These are phyloP conservation scores for Agrilus biguttatus DNA, from an alignment of 2,888 invertebrate genomes.

Conservation along the genomic window DNA sequence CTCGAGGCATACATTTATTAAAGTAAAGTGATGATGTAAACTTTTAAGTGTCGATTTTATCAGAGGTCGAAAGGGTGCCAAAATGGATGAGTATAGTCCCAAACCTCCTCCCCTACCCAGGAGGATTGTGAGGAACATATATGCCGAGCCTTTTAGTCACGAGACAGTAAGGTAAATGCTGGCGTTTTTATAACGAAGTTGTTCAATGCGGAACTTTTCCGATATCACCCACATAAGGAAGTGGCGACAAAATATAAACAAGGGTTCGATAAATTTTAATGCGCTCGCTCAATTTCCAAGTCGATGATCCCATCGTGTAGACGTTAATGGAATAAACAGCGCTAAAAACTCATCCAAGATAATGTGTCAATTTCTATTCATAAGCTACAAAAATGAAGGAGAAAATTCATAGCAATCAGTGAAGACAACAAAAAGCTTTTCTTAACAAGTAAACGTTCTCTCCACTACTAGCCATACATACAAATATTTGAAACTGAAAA, in stretches of 20 bases:
- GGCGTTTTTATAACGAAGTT: neutral
- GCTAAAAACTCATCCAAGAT: no score
- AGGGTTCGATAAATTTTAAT: neutral
- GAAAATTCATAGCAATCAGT: no score
- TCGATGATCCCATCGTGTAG: neutral
- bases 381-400: no score
- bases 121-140: conserved; percentile 49
- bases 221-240: no score
- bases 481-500: no score
- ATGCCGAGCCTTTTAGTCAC: conserved; percentile 51
- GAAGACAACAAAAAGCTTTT: no score
- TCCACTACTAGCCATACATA: no score
- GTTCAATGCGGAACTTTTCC: no score
- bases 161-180: conserved; percentile 26
- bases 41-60: conserved; percentile 7
- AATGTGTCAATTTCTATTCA: no score
- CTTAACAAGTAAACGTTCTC: no score
- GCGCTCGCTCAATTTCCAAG: neutral
- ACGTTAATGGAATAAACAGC: no score
- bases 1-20: neutral
- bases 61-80: conserved; percentile 4
- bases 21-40: conserved; percentile 22
- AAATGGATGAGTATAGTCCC: conserved; percentile 49
- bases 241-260: neutral
- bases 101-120: conserved; percentile 48